phyloP scores from a whole-genome alignment of 1,140 invertebrate species.

The Neotoxoptera formosana region DNA sequence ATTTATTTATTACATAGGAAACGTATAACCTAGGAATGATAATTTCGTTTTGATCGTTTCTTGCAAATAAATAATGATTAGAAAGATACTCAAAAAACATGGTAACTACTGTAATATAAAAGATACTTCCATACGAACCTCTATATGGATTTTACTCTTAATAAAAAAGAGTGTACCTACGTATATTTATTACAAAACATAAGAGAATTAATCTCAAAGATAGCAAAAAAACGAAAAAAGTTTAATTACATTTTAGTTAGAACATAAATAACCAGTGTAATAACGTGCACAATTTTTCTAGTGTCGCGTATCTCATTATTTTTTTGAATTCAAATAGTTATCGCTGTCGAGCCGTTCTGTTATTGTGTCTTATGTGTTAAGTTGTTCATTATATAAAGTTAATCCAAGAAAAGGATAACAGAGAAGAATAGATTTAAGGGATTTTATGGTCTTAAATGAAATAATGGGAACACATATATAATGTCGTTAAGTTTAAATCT shows the following conservation, averaged over 20 bases:
- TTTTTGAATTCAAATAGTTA: constrained; percentile 21
- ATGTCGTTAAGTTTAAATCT: constrained; percentile 7
- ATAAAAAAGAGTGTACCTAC: not conserved
- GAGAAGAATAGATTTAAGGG: constrained; percentile 23
- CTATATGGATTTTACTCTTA: not conserved
- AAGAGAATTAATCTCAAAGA: not conserved
- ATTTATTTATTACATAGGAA: not conserved
- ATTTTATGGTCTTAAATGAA: not conserved
- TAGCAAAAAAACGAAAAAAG: not conserved
- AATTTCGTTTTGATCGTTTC: not conserved
- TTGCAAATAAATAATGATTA: too few relatives aligned
- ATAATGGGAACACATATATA: constrained; percentile 39
- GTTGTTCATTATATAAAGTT: constrained; percentile 34
- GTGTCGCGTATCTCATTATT: constrained; percentile 34
- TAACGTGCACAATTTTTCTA: constrained; percentile 21
- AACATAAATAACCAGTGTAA: constrained; percentile 15
- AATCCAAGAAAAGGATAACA: constrained; percentile 3
- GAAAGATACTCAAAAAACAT: not conserved
- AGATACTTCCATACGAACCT: not conserved
- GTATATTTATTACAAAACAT: not conserved
- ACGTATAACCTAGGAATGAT: not conserved
- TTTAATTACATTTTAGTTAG: not conserved
- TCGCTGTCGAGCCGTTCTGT: not conserved
- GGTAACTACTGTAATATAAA: not conserved
- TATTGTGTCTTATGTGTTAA: constrained; percentile 32